Percentiles rank a stretch among this genome's conserved stretches.
Evolutionary conservation across 2,797 vertebrate genomes (phyloP).

Genomic region (Chrosomus eos): DNA sequence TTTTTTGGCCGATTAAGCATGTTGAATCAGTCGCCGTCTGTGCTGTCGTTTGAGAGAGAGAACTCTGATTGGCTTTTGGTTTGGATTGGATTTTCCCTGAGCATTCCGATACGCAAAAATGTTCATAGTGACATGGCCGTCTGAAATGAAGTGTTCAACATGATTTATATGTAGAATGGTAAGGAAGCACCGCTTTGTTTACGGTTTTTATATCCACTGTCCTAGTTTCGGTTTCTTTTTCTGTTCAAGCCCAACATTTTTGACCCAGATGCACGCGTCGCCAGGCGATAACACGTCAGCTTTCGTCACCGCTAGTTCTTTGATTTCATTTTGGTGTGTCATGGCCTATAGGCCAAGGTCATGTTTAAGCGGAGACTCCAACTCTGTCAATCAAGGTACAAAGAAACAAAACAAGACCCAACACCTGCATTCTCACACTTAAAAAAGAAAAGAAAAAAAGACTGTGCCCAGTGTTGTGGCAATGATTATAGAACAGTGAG

Average conservation of each 20-base stretch:
- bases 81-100: neutral
- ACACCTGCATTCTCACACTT: conserved; percentile 4
- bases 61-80: no score
- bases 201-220: neutral
- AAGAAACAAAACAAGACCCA: neutral
- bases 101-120: neutral
- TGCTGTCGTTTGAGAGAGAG: neutral
- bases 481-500: neutral
- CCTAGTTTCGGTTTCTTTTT: neutral
- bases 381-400: neutral
- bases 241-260: neutral
- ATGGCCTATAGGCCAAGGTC: neutral
- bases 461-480: neutral
- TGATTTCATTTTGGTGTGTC: neutral
- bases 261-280: neutral
- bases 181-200: neutral
- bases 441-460: neutral
- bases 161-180: neutral
- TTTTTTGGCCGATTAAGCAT: neutral
- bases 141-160: neutral
- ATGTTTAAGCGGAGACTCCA: neutral
- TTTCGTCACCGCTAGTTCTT: neutral
- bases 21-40: neutral
- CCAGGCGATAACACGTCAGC: neutral
- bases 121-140: neutral